Percentiles rank a stretch among this genome's conserved stretches.
These are phyloP conservation scores for Acanthurus lineatus DNA, from an alignment of 2,797 vertebrate genomes.

Conservation along the genomic window DNA sequence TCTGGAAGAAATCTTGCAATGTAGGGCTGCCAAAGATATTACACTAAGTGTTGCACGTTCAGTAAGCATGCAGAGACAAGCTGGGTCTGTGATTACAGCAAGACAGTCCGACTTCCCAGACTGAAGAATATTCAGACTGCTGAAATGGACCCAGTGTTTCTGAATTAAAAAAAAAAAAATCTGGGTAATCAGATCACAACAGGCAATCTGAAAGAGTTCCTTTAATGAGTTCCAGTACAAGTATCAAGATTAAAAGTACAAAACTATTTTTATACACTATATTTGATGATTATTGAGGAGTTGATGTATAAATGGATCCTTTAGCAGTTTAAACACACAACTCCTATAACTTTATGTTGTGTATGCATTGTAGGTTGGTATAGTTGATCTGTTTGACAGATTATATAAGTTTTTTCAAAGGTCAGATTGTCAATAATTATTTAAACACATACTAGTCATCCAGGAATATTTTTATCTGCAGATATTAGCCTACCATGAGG, in stretches of 20 bases:
- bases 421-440: conserved; percentile 38
- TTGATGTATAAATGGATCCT: neutral
- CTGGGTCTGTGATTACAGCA: conserved; percentile 19
- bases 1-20: conserved; percentile 69
- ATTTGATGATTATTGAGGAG: neutral
- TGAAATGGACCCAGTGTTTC: neutral
- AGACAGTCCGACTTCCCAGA: neutral
- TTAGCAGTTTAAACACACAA: neutral
- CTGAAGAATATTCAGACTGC: conserved; percentile 22
- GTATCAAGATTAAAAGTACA: no score
- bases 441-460: neutral
- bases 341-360: neutral
- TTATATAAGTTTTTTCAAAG: neutral
- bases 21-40: conserved; percentile 60
- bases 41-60: conserved; percentile 50
- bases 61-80: conserved; percentile 36
- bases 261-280: neutral
- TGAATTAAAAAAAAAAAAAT: conserved; percentile 2
- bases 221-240: conserved; percentile 14
- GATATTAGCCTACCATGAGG: conserved; percentile 11
- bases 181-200: conserved; percentile 12
- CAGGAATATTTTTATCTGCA: neutral
- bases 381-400: neutral
- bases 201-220: neutral
- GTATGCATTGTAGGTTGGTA: neutral